These are phyloP conservation scores for Sarcophaga peregrina DNA, from an alignment of 1,140 invertebrate species.

Conservation along the genomic window DNA sequence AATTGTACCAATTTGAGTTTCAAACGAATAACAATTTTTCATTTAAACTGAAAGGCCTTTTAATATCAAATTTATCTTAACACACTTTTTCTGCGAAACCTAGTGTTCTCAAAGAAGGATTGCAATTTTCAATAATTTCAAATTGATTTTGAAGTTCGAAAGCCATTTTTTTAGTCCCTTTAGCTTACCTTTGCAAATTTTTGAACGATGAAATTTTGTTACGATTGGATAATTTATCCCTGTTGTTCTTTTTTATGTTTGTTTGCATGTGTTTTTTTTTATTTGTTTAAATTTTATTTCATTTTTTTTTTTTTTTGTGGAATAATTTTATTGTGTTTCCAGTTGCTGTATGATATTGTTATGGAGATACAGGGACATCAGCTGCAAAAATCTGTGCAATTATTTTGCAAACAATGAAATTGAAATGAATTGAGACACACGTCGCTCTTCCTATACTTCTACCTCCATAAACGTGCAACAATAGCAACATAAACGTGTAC, in stretches of 20 bases:
- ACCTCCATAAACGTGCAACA: too few species aligned
- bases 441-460: too few species aligned
- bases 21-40: too few species aligned
- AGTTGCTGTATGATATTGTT: too few species aligned
- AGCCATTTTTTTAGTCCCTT: background rate
- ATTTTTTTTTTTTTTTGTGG: background rate
- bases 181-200: background rate
- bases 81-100: too few species aligned
- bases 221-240: background rate
- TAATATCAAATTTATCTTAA: too few species aligned
- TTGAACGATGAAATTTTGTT: background rate
- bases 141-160: too few species aligned
- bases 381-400: constrained; percentile 47
- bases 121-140: too few species aligned
- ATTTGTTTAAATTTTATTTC: background rate
- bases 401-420: constrained; percentile 48
- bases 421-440: constrained; percentile 34
- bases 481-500: too few species aligned
- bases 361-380: constrained; percentile 42
- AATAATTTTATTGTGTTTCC: constrained; percentile 17
- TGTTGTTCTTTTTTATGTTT: background rate
- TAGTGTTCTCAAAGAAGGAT: too few species aligned
- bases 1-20: too few species aligned
- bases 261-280: background rate
- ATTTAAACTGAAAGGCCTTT: too few species aligned